Conservation (phyloP, 2,113 vertebrate genomes). For the Seriola dumerili region DNA sequence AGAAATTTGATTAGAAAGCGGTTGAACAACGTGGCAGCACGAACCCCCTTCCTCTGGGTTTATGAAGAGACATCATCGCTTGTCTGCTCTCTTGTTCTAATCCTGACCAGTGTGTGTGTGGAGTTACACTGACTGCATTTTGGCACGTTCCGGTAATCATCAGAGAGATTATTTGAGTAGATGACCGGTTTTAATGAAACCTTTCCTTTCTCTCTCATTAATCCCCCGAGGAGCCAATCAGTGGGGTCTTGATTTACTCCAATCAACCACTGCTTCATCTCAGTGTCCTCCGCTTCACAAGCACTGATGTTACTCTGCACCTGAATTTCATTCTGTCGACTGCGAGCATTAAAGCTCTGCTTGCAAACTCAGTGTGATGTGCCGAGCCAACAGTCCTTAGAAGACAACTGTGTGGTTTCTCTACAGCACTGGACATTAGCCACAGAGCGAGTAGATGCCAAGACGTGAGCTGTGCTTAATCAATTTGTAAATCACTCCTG, state of each 20-base stretch:
- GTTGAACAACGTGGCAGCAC: no score
- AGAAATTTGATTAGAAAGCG: no score
- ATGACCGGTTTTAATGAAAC: neutral
- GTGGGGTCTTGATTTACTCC: neutral
- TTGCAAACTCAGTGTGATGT: neutral
- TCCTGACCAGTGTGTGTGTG: neutral
- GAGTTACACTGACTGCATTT: neutral
- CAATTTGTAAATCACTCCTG: neutral
- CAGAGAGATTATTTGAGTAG: neutral
- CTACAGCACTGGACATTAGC: neutral
- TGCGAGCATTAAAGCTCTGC: neutral
- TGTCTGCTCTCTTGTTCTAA: neutral
- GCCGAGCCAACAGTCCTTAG: neutral
- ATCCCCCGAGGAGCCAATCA: slow-evolving; percentile 11
- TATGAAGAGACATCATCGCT: no score
- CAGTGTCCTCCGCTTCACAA: neutral
- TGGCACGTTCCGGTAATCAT: slow-evolving; percentile 2
- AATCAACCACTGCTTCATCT: neutral
- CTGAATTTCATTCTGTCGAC: neutral
- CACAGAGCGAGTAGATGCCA: neutral
- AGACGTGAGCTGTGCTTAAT: neutral
- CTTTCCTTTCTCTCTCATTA: neutral
- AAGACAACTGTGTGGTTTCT: neutral
- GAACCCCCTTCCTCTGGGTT: no score
- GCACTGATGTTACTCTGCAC: neutral